Base-by-base conservation (phyloP, 2,113 vertebrate species). In the Patagioenas fasciata region DNA sequence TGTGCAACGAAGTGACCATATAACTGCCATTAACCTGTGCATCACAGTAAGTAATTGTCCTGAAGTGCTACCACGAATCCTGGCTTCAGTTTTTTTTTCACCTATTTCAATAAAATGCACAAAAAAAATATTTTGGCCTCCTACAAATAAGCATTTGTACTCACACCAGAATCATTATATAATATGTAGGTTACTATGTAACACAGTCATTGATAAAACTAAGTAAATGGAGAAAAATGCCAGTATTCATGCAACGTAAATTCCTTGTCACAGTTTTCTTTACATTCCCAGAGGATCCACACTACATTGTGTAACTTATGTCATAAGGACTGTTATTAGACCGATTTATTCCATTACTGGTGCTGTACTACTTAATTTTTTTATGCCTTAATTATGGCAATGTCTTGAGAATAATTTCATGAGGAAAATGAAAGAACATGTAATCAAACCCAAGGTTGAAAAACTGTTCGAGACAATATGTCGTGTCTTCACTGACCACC, bases 1-100 rank as follows among this genome's bases (percentile, higher is more conserved):
- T 85, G 47, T 71, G 62, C n/a, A 91, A 89, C 44, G 67, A 91
- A 95, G 70, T 80, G 85, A 93, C 94, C 94, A 80, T 77, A 40
- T 57, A 91, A 44, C 74, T 88, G 71, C 56, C 82, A 80, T 95
- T 96, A 95, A 96, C 89, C 87, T 91, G 17, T 57, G 54, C 25
- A 78, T 89, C 74, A 78, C 60, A 80, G 58, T 34, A 89, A 85
- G 57, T 82, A 82, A 88, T 85, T 48, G 56, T 83, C 58, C 81
- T 62, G 2, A 72, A 92, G 54, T 82, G 66, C 61, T 71, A 48
- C 28, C 58, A 31, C 54, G 74, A 72, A 54, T 69, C 15, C 36
- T 67, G 31, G 5, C 50, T 82, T 72, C 60, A 42, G 75, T 67
- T 26, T 89, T 94, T 72, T 73, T 44, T 28, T 80, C 20, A 50